phyloP scores from a whole-genome alignment of 2,113 vertebrate genomes.

The Aix galericulata region DNA sequence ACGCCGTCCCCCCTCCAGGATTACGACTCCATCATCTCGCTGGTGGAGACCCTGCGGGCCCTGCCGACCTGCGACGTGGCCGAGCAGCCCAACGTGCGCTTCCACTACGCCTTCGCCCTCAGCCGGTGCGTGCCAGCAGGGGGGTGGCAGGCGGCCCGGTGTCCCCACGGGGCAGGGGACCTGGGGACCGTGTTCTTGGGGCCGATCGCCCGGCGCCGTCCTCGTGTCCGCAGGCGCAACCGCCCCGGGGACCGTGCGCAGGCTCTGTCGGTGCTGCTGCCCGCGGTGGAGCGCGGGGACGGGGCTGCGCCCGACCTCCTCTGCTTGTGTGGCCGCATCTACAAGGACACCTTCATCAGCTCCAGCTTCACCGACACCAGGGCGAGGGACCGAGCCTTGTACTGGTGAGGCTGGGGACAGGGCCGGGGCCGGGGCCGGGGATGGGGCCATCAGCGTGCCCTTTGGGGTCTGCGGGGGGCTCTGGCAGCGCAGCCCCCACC shows the following conservation, averaged over 20 bases:
- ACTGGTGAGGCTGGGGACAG: conserved; percentile 78
- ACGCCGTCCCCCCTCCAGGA: conserved; percentile 71
- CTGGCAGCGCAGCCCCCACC: too few relatives aligned
- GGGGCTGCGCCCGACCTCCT: conserved; percentile 84
- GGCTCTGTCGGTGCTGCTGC: conserved; percentile 84
- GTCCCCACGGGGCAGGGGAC: neutral
- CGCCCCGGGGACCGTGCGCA: conserved; percentile 83
- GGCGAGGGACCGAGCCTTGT: conserved; percentile 82
- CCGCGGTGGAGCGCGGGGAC: conserved; percentile 72
- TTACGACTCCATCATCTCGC: conserved; percentile 84
- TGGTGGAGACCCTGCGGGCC: conserved; percentile 86
- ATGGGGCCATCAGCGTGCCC: fast-evolving
- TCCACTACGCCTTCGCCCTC: conserved; percentile 92
- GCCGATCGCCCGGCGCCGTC: fast-evolving
- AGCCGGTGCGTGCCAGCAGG: conserved; percentile 78
- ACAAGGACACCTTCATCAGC: conserved; percentile 91
- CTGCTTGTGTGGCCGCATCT: conserved; percentile 92
- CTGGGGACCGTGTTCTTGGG: neutral
- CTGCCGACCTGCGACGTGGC: conserved; percentile 85
- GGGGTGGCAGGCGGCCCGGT: fast-evolving
- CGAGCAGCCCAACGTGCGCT: conserved; percentile 86
- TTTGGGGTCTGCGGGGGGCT: neutral
- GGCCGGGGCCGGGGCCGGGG: neutral
- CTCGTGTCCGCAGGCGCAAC: conserved; percentile 78
- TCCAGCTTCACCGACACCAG: conserved; percentile 78